Evolutionary conservation across 1,140 invertebrate genomes (phyloP), one percentile per base, ranked within the genome.

Genomic region (Aphelenchoides besseyi): DNA sequence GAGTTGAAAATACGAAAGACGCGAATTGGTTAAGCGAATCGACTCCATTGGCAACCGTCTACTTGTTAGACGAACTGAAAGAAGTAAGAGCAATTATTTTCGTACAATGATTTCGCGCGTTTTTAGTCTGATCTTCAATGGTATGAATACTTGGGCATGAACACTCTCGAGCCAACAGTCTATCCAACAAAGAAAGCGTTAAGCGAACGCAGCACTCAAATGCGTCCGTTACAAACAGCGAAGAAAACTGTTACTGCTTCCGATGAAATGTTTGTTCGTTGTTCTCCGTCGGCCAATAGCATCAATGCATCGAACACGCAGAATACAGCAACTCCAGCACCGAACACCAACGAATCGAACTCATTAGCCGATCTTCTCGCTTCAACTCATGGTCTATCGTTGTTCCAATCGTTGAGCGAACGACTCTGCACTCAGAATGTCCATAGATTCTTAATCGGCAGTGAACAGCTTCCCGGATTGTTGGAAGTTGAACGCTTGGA

Each of bases 141-240:
- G 55, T 59, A 59, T 23, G 55, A 59, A 33, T 18, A 59, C 55
- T 59, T 59, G 55, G 55, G 55, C 55, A 28, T 59, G 18, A 59
- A 59, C 55, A 59, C 55, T 12, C 55, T 59, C 18, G 55, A 59
- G 18, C 5, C 55, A 23, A 5, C 55, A 12, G 18, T 59, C 18
- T 59, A 59, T 33, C 55, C 55, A 33, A 59, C 55, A 5, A 59
- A 59, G 55, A 59, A 59, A 33, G 18, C 18, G 18, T 16, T 59
- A 23, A 33, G 5, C 18, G 55, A 59, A 33, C 55, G 55, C 26
- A 18, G 5, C 26, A 33, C 5, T 12, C 5, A 33, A 8, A 5
- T 18, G 12, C 5, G 32, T 8, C 26, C 5, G 5, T 23, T 23
- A 23, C 55, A 59, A 33, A 59, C 55, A 8, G 55, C 55, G 12